Percentiles rank a stretch among this genome's conserved stretches.
phyloP scores from a whole-genome alignment of 2,888 invertebrate genomes.

The Epicampocera succincta region DNA sequence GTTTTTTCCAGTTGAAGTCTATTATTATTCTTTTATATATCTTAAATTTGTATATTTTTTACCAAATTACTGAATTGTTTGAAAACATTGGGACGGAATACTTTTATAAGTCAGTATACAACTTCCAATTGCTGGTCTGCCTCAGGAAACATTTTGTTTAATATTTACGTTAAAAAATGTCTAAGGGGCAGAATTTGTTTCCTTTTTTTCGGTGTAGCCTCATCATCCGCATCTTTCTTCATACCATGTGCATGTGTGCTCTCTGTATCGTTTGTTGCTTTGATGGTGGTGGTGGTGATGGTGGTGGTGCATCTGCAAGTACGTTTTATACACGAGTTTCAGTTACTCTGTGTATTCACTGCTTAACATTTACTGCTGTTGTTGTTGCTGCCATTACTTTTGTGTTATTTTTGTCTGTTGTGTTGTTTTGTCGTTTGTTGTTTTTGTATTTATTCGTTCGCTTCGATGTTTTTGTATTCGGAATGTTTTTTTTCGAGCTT shows the following conservation, averaged over 20 bases:
- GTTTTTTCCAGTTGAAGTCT: too few relatives aligned
- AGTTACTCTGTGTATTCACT: conserved; percentile 64
- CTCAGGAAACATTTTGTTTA: too few relatives aligned
- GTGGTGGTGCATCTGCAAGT: conserved; percentile 63
- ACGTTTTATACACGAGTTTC: conserved; percentile 65
- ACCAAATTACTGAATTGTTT: too few relatives aligned
- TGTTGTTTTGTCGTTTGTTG: conserved; percentile 9
- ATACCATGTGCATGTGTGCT: conserved; percentile 4
- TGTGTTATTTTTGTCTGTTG: conserved; percentile 34
- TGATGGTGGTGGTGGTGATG: conserved; percentile 16
- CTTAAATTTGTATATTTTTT: too few relatives aligned
- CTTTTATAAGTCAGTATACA: too few relatives aligned
- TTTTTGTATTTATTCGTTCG: conserved; percentile 58
- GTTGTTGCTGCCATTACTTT: conserved; percentile 51
- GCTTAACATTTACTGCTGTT: conserved; percentile 56
- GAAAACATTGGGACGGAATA: too few relatives aligned
- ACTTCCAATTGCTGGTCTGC: too few relatives aligned
- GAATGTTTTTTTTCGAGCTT: conserved; percentile 72
- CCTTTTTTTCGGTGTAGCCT: conserved; percentile 4
- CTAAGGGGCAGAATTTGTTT: too few relatives aligned
- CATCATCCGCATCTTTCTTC: conserved; percentile 16
- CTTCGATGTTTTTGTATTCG: conserved; percentile 63
- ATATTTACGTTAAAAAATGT: too few relatives aligned
- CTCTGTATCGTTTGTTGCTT: too few relatives aligned
- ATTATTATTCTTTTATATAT: too few relatives aligned